Conservation (phyloP, 2,888 invertebrate species). For the Seira musarum region DNA sequence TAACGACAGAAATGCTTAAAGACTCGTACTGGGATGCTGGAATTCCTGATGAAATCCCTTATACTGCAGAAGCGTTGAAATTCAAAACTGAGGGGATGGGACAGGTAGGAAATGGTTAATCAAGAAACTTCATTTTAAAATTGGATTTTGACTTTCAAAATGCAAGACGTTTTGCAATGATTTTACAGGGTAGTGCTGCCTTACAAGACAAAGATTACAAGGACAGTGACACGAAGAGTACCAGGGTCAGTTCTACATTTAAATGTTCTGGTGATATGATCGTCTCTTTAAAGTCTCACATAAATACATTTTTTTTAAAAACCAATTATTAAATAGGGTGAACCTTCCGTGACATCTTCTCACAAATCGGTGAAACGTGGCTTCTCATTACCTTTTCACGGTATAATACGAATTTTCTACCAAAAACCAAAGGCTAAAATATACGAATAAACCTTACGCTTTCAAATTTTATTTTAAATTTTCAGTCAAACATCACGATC, state of each 20-base stretch:
- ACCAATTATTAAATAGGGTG: neutral
- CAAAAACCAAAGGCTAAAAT: neutral
- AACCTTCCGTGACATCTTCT: neutral
- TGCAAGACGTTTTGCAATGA: too few relatives aligned
- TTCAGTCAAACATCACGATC: neutral
- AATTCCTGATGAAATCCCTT: conserved; percentile 88
- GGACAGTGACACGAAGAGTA: neutral
- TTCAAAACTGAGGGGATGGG: conserved; percentile 73
- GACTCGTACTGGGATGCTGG: conserved; percentile 83
- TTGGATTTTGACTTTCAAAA: too few relatives aligned
- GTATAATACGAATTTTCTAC: neutral
- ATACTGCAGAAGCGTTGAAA: conserved; percentile 88
- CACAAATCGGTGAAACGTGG: too few relatives aligned
- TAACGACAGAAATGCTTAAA: conserved; percentile 53
- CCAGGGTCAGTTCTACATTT: too few relatives aligned
- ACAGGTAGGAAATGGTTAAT: neutral
- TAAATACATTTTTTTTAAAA: neutral
- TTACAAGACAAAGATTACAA: conserved; percentile 1
- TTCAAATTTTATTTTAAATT: neutral
- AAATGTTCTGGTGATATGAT: too few relatives aligned
- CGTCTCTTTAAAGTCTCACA: neutral
- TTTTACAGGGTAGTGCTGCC: conserved; percentile 34
- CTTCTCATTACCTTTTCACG: too few relatives aligned
- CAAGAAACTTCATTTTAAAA: neutral
- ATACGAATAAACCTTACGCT: neutral